These are phyloP conservation scores for Catalaphyllia jardinei DNA, from an alignment of 64 coral and sea anemone genomes.

Conservation along the genomic window DNA sequence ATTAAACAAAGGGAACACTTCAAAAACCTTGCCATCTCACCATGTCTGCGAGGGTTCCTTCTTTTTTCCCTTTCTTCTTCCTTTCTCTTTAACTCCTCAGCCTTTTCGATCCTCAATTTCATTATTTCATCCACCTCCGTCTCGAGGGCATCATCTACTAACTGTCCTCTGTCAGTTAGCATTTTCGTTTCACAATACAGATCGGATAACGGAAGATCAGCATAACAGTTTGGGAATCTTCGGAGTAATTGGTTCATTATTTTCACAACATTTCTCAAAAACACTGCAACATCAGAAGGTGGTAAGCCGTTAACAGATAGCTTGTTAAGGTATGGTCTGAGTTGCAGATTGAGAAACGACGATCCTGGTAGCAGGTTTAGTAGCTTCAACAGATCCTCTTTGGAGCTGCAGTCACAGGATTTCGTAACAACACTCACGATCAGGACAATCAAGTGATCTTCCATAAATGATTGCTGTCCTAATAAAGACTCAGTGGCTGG, in stretches of 20 bases:
- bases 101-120: conserved; percentile 27
- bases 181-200: not conserved
- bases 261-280: conserved; percentile 12
- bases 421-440: conserved; percentile 22
- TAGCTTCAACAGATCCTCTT: conserved; percentile 10
- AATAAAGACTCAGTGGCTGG: not conserved
- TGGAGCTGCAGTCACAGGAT: conserved; percentile 9
- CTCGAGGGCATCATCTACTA: not conserved
- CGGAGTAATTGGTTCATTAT: conserved; percentile 41
- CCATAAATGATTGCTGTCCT: not conserved
- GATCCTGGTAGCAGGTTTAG: conserved; percentile 33
- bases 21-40: not conserved
- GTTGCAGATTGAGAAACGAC: conserved; percentile 13
- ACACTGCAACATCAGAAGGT: not conserved
- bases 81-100: conserved; percentile 42
- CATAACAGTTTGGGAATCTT: conserved; percentile 10
- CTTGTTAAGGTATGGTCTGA: not conserved
- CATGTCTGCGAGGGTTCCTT: conserved; percentile 9
- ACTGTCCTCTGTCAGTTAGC: not conserved
- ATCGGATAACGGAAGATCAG: conserved; percentile 18
- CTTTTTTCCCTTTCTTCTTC: conserved; percentile 20
- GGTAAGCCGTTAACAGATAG: not conserved
- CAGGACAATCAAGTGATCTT: conserved; percentile 13
- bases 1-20: no score
- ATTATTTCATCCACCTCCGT: not conserved